Conservation (phyloP, 64 coral and sea anemone species). For the Orbicella faveolata region DNA sequence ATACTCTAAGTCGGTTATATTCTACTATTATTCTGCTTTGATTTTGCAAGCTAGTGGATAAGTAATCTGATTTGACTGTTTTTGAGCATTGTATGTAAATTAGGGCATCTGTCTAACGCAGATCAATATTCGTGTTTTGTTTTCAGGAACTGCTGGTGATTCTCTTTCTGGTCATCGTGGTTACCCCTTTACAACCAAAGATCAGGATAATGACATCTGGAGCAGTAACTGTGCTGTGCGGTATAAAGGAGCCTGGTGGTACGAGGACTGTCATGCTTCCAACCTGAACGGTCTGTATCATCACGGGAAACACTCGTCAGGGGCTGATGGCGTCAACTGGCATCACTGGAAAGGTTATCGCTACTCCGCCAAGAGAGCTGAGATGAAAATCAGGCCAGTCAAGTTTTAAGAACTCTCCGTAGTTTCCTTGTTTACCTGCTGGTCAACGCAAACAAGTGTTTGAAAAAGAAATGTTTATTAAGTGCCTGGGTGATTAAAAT, state of each 20-base stretch:
- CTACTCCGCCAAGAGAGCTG: constrained; percentile 25
- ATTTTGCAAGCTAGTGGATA: no score
- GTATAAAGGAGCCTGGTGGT: neutral
- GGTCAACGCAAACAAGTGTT: no score
- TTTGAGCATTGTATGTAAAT: no score
- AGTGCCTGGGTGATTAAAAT: no score
- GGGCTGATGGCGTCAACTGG: neutral
- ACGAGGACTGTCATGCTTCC: neutral
- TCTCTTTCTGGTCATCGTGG: neutral
- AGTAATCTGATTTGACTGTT: neutral
- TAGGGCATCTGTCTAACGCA: neutral
- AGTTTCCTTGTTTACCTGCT: neutral
- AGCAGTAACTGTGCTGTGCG: neutral
- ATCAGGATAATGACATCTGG: neutral
- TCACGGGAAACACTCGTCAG: neutral
- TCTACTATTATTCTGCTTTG: no score
- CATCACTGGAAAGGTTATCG: constrained; percentile 11
- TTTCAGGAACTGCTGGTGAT: neutral
- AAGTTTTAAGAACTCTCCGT: neutral
- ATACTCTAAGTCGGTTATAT: no score
- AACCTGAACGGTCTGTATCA: constrained; percentile 29
- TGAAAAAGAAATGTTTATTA: neutral
- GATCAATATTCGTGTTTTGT: neutral
- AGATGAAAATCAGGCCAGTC: constrained; percentile 21
- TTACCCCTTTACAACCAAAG: neutral